Evolutionary conservation across 2,888 invertebrate genomes (phyloP), one percentile per base, ranked within the genome.

Genomic region (Tiphia femorata): DNA sequence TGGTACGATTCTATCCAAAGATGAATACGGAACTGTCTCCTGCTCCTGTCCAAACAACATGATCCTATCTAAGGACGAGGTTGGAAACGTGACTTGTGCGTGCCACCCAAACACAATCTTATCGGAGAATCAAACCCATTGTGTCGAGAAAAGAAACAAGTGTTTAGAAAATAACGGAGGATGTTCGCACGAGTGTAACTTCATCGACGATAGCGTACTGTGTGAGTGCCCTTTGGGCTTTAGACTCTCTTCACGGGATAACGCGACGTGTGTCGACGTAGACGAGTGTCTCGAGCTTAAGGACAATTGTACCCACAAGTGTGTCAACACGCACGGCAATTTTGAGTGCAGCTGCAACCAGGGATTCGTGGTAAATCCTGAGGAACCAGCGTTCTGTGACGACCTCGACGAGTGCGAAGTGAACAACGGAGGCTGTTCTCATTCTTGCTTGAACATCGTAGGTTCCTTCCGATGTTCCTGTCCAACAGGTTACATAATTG

Each of bases 201-300:
- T 78, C 44, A 30, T 48, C 0, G 70, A 75, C 8, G 76, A 76
- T 3, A 63, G 56, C 23, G 77, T 69, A 50, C 68, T 73, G 23
- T 90, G 90, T 72, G 83, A 84, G 3, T 91, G 90, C 75, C 86
- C 86, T 1, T 61, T 76, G 1, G 90, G 86, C 4, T 86, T 84
- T 58, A 67, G 80, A 14, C 64, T 87, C 16, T 84, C 83, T 3
- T 75, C 78, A 12, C 64, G 79, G 3, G 81, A 85, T 49, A 77
- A 80, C 52, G 60, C 70, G 0, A 73, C 76, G 0, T 87, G 86
- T 57, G 57, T 78, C 27, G 85, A 85, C 49, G 56, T 83, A 3
- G 82, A 85, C 58, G 85, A 85, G 49, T 85, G 85, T 44, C 58
- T 70, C 14, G 76, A 67, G n/a, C 63, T 76, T 8, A 49, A 33